Base-by-base conservation (phyloP, 1,140 invertebrate species). In the Ceratina calcarata region DNA sequence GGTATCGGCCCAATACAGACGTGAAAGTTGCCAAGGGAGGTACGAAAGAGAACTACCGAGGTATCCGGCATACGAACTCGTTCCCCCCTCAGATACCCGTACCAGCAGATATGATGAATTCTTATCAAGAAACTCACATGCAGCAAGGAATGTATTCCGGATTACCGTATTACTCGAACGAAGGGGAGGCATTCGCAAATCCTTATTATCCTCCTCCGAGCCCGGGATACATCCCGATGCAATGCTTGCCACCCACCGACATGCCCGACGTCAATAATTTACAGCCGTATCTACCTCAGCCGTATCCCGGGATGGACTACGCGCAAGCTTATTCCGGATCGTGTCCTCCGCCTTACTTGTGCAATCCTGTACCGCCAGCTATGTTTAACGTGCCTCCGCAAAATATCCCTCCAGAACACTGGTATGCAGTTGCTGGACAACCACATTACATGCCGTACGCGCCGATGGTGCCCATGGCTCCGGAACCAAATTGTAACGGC, bases 341-440 rank as follows among this genome's bases (percentile, higher is more conserved):
- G 12, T 87, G 77, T 24, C 62, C 82, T 15, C 78, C 72, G 2
- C 37, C 37, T 45, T 85, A 81, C 6, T 37, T 81, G 7, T 86
- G 82, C 53, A 45, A 45, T 53, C 81, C 12, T 10, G 37, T 45
- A 10, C 75, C 71, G 18, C 82, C 85, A 20, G 18, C 79, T 15
- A n/a, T 77, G 12, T 78, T 66, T 22, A 58, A 51, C 16, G 24
- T 84, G 1, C 58, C 81, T 18, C 27, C 79, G 2, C 72, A 71
- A 20, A 88, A 85, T 66, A 16, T 86, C 16, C 84, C 37, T 10
- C 37, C 73, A 15, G 87, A 88, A 51, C 84, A 86, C 1, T 89
- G 88, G 88, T 87, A 81, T 24, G 57, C 83, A 27, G 55, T 80
- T 65, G 64, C 84, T 62, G 84, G 80, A 22, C 83, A 84, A 64